Evolutionary conservation across 2,113 vertebrate genomes (phyloP).

Genomic region (Cariama cristata): DNA sequence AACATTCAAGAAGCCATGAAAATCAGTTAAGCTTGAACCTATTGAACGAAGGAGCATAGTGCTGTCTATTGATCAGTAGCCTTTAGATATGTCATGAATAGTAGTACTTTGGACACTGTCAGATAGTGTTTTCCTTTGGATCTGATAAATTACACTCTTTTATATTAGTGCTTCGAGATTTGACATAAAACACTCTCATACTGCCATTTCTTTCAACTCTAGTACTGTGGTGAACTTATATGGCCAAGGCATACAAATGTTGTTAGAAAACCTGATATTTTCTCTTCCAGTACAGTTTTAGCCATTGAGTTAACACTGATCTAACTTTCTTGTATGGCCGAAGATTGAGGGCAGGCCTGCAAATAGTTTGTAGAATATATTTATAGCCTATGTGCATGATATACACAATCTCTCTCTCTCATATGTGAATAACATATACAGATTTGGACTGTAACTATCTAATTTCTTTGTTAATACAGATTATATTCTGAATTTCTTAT

Average conservation of each 20-base stretch:
- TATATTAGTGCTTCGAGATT: slow-evolving; percentile 6
- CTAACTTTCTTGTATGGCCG: neutral
- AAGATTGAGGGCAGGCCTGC: neutral
- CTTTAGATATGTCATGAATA: slow-evolving; percentile 69
- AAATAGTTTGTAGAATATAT: neutral
- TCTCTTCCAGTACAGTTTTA: neutral
- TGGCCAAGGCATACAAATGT: neutral
- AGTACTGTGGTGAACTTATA: neutral
- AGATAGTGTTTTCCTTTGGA: slow-evolving; percentile 56
- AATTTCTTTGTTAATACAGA: neutral
- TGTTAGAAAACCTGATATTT: neutral
- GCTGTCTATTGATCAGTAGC: slow-evolving; percentile 57
- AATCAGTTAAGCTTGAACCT: slow-evolving; percentile 70
- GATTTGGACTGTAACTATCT: neutral
- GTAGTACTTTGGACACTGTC: slow-evolving; percentile 45
- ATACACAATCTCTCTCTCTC: neutral
- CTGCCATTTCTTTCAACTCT: slow-evolving; percentile 1
- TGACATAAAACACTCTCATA: neutral
- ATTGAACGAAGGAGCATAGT: slow-evolving; percentile 47
- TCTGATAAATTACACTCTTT: slow-evolving; percentile 68
- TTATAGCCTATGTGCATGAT: neutral
- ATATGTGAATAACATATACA: neutral
- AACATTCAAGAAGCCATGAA: slow-evolving; percentile 68
- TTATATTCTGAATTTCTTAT: neutral
- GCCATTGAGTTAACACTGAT: neutral